Percentiles rank a stretch among this genome's conserved stretches.
phyloP scores from a whole-genome alignment of 2,888 invertebrate species.

The Cheilosia vernalis region DNA sequence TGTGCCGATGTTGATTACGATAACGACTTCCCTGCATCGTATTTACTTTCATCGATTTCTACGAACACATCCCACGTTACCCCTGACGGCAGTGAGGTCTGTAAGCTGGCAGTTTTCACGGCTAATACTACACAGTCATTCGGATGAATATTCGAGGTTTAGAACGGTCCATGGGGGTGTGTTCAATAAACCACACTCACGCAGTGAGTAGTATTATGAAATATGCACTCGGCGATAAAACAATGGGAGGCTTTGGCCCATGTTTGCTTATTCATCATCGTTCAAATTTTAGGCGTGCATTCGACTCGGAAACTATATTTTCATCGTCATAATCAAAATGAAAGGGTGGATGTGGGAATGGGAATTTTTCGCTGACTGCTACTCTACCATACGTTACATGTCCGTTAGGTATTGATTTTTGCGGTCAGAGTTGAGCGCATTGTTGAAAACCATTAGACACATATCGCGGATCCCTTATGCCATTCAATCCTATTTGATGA shows the following conservation, averaged over 20 bases:
- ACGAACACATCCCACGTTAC: slow-evolving; percentile 35
- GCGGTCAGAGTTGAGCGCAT: background rate
- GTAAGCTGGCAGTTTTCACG: slow-evolving; percentile 12
- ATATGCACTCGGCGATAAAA: slow-evolving; percentile 24
- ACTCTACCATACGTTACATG: background rate
- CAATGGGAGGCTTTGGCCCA: slow-evolving; percentile 5
- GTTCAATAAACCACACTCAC: slow-evolving; percentile 30
- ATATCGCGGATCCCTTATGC: no score
- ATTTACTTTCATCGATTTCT: slow-evolving; percentile 54
- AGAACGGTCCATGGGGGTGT: slow-evolving; percentile 4
- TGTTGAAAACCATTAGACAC: background rate
- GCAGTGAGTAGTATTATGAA: slow-evolving; percentile 15
- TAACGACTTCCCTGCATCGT: slow-evolving; percentile 33
- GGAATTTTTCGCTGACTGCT: background rate
- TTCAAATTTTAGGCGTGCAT: background rate
- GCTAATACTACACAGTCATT: slow-evolving; percentile 31
- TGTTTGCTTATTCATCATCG: slow-evolving; percentile 41
- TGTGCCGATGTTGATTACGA: slow-evolving; percentile 48
- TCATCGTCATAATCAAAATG: slow-evolving; percentile 12
- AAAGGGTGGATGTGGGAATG: background rate
- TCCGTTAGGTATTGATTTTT: background rate
- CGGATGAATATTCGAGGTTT: slow-evolving; percentile 21
- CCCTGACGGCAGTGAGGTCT: slow-evolving; percentile 43
- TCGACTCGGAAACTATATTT: slow-evolving; percentile 11
- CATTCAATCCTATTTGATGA: no score